These are phyloP conservation scores for Papilio polyxenes DNA, from an alignment of 1,140 invertebrate genomes.

Conservation along the genomic window DNA sequence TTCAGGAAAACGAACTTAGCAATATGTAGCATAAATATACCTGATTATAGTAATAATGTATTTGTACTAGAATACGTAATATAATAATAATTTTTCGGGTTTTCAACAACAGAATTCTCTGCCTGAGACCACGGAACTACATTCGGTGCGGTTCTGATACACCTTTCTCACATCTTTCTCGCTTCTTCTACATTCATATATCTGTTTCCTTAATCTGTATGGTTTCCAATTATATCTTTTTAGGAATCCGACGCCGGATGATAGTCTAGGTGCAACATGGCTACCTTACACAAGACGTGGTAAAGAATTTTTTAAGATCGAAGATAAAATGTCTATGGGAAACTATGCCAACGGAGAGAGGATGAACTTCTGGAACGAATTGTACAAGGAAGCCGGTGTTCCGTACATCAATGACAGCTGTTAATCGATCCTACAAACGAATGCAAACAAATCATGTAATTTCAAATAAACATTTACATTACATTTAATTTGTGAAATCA, in stretches of 20 bases:
- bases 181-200: too few species aligned
- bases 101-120: too few species aligned
- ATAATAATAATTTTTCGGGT: neutral
- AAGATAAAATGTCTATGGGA: constrained; percentile 45
- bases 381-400: constrained; percentile 57
- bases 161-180: too few species aligned
- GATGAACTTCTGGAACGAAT: constrained; percentile 58
- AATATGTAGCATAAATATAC: neutral
- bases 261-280: constrained; percentile 50
- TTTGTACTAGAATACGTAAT: neutral
- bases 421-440: neutral
- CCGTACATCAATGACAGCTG: constrained; percentile 41
- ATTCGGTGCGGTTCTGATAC: too few species aligned
- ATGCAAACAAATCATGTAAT: neutral
- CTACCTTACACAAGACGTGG: constrained; percentile 45
- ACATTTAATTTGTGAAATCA: neutral
- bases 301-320: constrained; percentile 55
- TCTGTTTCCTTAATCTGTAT: too few species aligned
- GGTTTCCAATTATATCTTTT: neutral
- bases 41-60: neutral
- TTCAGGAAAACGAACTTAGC: neutral
- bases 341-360: constrained; percentile 47
- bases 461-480: neutral
- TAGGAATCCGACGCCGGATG: constrained; percentile 64
- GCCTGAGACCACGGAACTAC: too few species aligned